Conservation (phyloP, 1,140 invertebrate species). For the Drosophila grimshawi region DNA sequence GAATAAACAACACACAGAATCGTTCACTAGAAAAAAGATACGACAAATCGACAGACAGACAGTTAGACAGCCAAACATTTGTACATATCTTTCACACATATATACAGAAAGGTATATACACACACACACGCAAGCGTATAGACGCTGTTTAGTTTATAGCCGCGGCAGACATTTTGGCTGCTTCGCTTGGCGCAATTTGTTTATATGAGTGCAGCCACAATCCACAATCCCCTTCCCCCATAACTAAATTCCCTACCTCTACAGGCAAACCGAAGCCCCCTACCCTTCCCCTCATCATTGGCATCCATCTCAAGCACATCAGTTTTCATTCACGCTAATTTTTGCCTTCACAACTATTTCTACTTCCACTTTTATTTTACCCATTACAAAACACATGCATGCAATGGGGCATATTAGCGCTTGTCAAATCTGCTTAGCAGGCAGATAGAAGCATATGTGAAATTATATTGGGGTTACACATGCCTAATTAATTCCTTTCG, state of each 20-base stretch:
- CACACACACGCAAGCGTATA: constrained; percentile 28
- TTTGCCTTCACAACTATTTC: constrained; percentile 45
- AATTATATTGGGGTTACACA: too few species aligned
- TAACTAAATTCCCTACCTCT: constrained; percentile 45
- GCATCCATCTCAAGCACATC: constrained; percentile 27
- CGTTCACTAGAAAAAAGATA: constrained; percentile 55
- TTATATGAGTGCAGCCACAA: constrained; percentile 64
- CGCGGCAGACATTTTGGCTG: constrained; percentile 78
- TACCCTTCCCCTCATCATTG: not conserved
- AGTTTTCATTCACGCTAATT: constrained; percentile 51
- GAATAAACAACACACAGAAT: constrained; percentile 73
- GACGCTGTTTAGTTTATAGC: constrained; percentile 51
- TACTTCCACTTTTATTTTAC: constrained; percentile 8
- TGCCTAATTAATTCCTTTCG: too few species aligned
- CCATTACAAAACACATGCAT: not conserved
- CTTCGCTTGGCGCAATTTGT: constrained; percentile 58
- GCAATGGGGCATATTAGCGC: constrained; percentile 4
- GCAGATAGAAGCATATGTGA: too few species aligned
- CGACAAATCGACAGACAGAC: constrained; percentile 61
- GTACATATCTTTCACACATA: constrained; percentile 78
- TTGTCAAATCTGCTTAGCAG: not conserved
- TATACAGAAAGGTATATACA: constrained; percentile 28
- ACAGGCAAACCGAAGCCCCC: not conserved
- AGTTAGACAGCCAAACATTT: constrained; percentile 66
- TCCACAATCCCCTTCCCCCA: constrained; percentile 5